Evolutionary conservation across 2,888 invertebrate species (phyloP).

Genomic region (Ceraclea dissimilis): DNA sequence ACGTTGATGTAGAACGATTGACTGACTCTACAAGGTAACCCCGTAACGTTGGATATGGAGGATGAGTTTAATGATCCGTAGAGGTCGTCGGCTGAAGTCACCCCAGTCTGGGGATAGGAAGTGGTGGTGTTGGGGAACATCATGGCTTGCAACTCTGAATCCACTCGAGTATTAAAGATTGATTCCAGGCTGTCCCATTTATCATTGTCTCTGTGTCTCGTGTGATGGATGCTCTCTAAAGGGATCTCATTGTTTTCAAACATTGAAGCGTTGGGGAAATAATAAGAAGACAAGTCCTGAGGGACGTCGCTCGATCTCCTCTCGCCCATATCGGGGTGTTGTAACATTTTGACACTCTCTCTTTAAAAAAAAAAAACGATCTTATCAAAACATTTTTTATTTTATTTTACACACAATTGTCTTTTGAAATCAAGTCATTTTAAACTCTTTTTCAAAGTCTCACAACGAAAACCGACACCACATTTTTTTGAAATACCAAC

Average conservation of each 20-base stretch:
- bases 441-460: too few species aligned
- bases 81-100: neutral
- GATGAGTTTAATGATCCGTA: neutral
- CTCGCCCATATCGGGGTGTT: conserved; percentile 9
- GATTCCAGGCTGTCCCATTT: conserved; percentile 8
- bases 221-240: conserved; percentile 4
- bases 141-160: conserved; percentile 6
- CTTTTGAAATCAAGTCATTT: too few species aligned
- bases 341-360: conserved; percentile 5
- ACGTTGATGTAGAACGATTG: conserved; percentile 44
- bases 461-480: too few species aligned
- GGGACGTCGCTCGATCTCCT: conserved; percentile 3
- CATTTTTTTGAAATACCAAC: too few species aligned
- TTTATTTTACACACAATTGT: too few species aligned
- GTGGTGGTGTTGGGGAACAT: conserved; percentile 5
- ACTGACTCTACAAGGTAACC: conserved; percentile 1
- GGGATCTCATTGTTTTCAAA: conserved; percentile 17
- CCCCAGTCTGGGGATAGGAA: neutral
- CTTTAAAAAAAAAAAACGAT: too few species aligned
- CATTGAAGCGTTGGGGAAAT: conserved; percentile 1
- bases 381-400: too few species aligned
- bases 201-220: conserved; percentile 9
- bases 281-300: neutral
- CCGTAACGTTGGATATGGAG: conserved; percentile 5
- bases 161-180: conserved; percentile 9